A percentile compares a stretch with the other conserved stretches of the same genome.
These are phyloP conservation scores for Pissodes strobi DNA, from an alignment of 1,140 invertebrate species.

Conservation along the genomic window DNA sequence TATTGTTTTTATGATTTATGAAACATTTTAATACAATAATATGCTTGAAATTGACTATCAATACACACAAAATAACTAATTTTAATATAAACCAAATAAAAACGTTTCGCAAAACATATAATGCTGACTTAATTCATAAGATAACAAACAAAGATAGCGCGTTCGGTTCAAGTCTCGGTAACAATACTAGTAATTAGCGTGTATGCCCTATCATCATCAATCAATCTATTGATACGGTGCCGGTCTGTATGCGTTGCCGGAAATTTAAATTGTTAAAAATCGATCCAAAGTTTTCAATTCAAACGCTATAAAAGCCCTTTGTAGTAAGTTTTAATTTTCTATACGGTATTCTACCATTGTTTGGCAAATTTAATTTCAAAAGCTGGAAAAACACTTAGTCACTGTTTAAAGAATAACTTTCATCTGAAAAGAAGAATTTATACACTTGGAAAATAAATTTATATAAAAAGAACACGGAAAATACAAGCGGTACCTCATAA, in stretches of 20 bases:
- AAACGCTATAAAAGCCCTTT: conserved; percentile 8
- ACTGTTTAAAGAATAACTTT: conserved; percentile 3
- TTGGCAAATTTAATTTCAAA: conserved; percentile 4
- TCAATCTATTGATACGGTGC: conserved; percentile 33
- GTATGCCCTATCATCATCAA: conserved; percentile 25
- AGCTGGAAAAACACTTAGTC: conserved; percentile 21
- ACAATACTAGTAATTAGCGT: conserved; percentile 32
- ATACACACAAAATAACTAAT: too few species aligned
- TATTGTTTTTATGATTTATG: too few species aligned
- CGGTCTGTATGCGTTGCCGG: conserved; percentile 14
- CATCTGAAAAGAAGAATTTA: background rate
- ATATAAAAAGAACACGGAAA: too few species aligned
- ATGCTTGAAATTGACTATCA: background rate
- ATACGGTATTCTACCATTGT: conserved; percentile 11
- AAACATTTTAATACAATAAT: too few species aligned
- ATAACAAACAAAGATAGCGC: conserved; percentile 21
- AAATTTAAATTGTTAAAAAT: conserved; percentile 30
- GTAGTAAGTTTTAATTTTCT: conserved; percentile 27
- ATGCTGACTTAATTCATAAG: conserved; percentile 7
- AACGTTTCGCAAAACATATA: background rate
- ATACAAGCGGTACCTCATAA: too few species aligned
- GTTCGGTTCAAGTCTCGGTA: conserved; percentile 5
- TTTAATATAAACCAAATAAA: background rate
- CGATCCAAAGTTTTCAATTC: conserved; percentile 21
- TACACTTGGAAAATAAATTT: background rate